Base-by-base conservation (phyloP, 2,888 invertebrate genomes). In the Tineola bisselliella region DNA sequence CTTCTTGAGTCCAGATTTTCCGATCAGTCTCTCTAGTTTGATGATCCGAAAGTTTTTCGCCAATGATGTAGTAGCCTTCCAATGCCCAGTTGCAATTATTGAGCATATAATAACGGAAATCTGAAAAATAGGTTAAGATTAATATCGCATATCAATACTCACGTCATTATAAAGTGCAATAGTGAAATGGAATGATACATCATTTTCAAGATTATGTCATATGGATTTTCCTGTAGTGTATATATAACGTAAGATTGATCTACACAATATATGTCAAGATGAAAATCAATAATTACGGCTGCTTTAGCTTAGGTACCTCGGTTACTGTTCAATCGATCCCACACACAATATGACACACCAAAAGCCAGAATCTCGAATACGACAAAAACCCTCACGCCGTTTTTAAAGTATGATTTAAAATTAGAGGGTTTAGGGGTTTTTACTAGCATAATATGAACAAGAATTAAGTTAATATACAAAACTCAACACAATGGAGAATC, bases 1-100 rank as follows among this genome's bases (percentile, higher is more conserved):
- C 82, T 70, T 89, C 87, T 73, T 77, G 76, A 69, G 71, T 75
- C 92, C 91, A 91, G 72, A 88, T 76, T 65, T 79, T 78, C 61
- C 88, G 72, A 76, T 92, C 91, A 59, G 81, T 66, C 65, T 89
- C 79, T 64, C 93, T 79, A 25, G 79, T 86, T 63, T 77, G 82
- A 62, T 75, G 75, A 44, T 89, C 80, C 61, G 90, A 88, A 10
- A 92, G 66, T 48, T 79, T 73, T 79, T 94, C 93, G 61, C 93
- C 93, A 30, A 92, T 68, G 66, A 79, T 79, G 75, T 94, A 94
- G 76, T 91, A 94, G 59, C 88, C 83, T 66, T 93, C 90, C 64
- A 94, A 79, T 33, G 91, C 71, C 69, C 79, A 87, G 60, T 92
- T 92, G 74, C 84, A 91, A 65, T 92, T 91, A 62, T 91, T 86